Base-by-base conservation (phyloP, 1,140 invertebrate genomes). In the Euborellia annulipes region DNA sequence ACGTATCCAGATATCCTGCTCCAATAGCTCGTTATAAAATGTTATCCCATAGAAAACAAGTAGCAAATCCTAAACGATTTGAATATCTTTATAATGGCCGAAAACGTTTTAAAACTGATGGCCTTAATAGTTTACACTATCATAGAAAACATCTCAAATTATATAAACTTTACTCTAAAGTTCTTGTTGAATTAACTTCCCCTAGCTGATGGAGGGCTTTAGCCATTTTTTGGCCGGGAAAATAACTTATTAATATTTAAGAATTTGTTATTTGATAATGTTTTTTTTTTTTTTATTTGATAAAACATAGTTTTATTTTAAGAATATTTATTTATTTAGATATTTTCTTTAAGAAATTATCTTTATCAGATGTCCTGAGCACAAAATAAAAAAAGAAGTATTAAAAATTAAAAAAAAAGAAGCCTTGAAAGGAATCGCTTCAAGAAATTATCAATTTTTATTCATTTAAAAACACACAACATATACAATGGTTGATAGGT, bases 1-100 rank as follows among this genome's bases (percentile, higher is more conserved):
- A 85, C 61, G 85, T 92, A 60, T 80, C 82, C 22, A 71, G 90
- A 49, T 92, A 92, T 65, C 85, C 86, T 9, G 72, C 81, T 39
- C 81, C 79, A 43, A 79, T 92, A 46, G 89, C 89, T 7, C 71
- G 85, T 7, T 95, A 94, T 61, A 86, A 79, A 41, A 94, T 93
- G 88, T 65, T 94, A 30, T 75, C 76, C 54, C 90, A 95, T 66
- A 79, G 78, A 51, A 86, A 88, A 56, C 83, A 89, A 55, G 80
- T 79, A 57, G 81, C 87, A 0, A 92, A 90, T 69, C 85, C 85
- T 30, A 84, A 86, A 61, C 77, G 86, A 84, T 90, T 85, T 59
- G 82, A 91, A 56, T 74, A 84, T 43, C 66, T 95, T 36, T 81
- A 79, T 49, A 78, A 78, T 49, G 89, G 88, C 3, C 81, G 80